Conservation (phyloP, 2,113 vertebrate genomes). For the Callopanchax toddi region DNA sequence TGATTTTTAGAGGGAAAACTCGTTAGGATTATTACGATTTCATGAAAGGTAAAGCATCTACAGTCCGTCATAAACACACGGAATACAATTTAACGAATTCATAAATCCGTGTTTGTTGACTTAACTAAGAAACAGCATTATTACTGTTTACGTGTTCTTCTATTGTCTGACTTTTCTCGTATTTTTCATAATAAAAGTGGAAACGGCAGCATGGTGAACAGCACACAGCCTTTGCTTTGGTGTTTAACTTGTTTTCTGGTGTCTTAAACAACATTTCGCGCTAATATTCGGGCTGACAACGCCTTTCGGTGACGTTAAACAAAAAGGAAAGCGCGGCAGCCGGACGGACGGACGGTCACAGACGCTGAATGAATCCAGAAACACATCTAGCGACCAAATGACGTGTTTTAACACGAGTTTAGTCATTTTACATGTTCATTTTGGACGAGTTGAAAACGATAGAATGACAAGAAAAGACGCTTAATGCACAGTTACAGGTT, state of each 20-base stretch:
- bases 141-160: not conserved
- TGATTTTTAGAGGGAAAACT: slow-evolving; percentile 5
- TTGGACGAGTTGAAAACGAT: too few relatives aligned
- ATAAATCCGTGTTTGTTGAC: not conserved
- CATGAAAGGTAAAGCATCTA: not conserved
- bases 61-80: too few relatives aligned
- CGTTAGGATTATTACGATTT: not conserved
- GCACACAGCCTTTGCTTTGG: not conserved
- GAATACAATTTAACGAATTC: not conserved
- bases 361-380: too few relatives aligned
- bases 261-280: not conserved
- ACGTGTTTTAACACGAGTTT: too few relatives aligned
- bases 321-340: slow-evolving; percentile 1
- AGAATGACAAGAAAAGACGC: too few relatives aligned
- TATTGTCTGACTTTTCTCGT: not conserved
- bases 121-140: too few relatives aligned
- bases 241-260: not conserved
- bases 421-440: too few relatives aligned
- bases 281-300: not conserved
- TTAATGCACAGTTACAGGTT: too few relatives aligned
- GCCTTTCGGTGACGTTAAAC: not conserved
- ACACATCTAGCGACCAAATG: too few relatives aligned
- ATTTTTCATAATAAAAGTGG: too few relatives aligned
- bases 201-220: too few relatives aligned
- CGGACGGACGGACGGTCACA: too few relatives aligned